Evolutionary conservation across 2,888 invertebrate genomes (phyloP), one percentile per base, ranked within the genome.

Genomic region (Nephrocerus scutellatus): DNA sequence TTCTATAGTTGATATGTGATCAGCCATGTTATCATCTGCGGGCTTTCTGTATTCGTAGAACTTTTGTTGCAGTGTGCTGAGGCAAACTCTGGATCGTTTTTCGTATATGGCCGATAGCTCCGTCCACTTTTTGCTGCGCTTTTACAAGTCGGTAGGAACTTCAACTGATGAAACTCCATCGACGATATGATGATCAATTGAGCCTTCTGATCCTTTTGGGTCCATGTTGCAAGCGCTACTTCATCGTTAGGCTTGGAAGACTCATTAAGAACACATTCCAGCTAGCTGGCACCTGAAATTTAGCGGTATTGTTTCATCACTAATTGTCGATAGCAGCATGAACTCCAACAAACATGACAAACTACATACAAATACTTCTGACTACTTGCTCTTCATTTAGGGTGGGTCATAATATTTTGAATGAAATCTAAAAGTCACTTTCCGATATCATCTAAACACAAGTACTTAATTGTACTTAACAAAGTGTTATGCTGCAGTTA

Each of bases 171-270:
- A 8, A 15, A 28, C 16, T 28, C 15, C 16, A 28, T 28, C 4
- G 28, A n/a, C n/a, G n/a, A n/a, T n/a, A n/a, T n/a, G n/a, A n/a
- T n/a, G n/a, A n/a, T n/a, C n/a, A n/a, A n/a, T 16, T 6, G 28
- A 16, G 33, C 33, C 25, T 34, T 34, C 14, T 34, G 24, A 10
- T 34, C 33, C 20, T 34, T 34, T 6, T 25, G 33, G 20, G 20
- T 12, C 33, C 33, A 34, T 19, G 13, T 14, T 25, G 33, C 13
- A 18, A 25, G 25, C 2, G 15, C 16, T 19, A 5, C 2, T 16
- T 24, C 8, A 6, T 18, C 18, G 5, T 18, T 24, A 25, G 33
- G 33, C 25, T 12, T 33, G 8, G 12, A 19, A 16, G 25, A 22
- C 19, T 33, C 24, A 16, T 25, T n/a, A 7, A 34, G 19, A 25